Evolutionary conservation across 30 jellyfish, hydroid and myxozoan genomes (phyloP).

Genomic region (Aurelia sp.): DNA sequence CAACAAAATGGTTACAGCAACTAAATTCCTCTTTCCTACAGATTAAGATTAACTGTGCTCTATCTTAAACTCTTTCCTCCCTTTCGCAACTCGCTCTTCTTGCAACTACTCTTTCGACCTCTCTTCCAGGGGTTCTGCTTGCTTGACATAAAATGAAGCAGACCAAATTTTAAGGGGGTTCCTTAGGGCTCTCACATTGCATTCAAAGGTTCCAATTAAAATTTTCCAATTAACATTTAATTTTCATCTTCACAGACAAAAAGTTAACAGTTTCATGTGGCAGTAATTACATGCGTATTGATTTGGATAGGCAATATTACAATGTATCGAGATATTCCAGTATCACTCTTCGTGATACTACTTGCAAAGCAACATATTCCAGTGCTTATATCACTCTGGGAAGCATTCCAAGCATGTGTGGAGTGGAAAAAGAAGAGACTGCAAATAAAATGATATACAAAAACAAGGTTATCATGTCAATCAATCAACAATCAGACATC

Average conservation of each 20-base stretch:
- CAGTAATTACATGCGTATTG: constrained; percentile 44
- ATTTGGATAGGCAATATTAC: neutral
- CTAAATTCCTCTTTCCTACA: too few relatives aligned
- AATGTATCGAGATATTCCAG: constrained; percentile 2
- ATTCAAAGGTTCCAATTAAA: too few relatives aligned
- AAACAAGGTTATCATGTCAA: constrained; percentile 29
- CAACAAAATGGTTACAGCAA: too few relatives aligned
- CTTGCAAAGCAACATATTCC: neutral
- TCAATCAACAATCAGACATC: constrained; percentile 1
- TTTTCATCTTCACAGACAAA: neutral
- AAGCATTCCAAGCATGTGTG: constrained; percentile 37
- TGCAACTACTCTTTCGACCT: too few relatives aligned
- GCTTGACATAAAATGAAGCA: too few relatives aligned
- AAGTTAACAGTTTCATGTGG: constrained; percentile 14
- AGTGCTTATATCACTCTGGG: constrained; percentile 9
- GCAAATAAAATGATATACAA: constrained; percentile 3
- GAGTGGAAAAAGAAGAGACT: constrained; percentile 20
- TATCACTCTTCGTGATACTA: constrained; percentile 43
- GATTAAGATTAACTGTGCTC: too few relatives aligned
- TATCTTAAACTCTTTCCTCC: too few relatives aligned
- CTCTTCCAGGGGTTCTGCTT: too few relatives aligned
- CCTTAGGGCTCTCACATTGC: too few relatives aligned
- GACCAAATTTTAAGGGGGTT: too few relatives aligned
- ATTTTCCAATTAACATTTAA: too few relatives aligned
- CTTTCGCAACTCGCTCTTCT: too few relatives aligned